Evolutionary conservation across 2,888 invertebrate species (phyloP).

Genomic region (Dorcus hopei): DNA sequence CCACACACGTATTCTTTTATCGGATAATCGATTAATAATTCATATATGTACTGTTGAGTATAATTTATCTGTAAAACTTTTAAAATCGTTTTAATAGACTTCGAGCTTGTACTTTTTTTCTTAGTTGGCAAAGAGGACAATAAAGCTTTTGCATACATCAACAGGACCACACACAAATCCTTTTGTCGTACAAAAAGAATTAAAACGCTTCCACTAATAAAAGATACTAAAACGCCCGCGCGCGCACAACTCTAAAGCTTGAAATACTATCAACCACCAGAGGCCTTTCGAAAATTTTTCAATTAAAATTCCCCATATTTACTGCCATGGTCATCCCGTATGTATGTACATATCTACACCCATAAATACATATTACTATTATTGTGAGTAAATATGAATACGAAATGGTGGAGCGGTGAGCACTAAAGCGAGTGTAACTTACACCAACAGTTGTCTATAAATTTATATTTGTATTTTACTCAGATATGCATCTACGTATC

Average conservation of each 20-base stretch:
- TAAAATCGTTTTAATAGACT: too few relatives aligned
- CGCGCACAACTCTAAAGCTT: background rate
- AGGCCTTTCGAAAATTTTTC: conserved; percentile 20
- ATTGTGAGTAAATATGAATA: conserved; percentile 20
- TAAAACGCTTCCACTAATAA: too few relatives aligned
- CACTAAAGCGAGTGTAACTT: conserved; percentile 20
- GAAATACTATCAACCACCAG: conserved; percentile 17
- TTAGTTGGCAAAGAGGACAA: too few relatives aligned
- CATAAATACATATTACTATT: conserved; percentile 20
- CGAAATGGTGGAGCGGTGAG: conserved; percentile 20
- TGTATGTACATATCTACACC: conserved; percentile 4
- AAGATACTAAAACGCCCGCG: background rate
- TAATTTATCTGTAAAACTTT: too few relatives aligned
- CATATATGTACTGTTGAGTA: too few relatives aligned
- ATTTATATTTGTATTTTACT: conserved; percentile 14
- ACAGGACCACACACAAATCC: too few relatives aligned
- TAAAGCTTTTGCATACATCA: too few relatives aligned
- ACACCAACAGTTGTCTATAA: conserved; percentile 21
- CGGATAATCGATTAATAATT: too few relatives aligned
- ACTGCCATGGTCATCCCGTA: conserved; percentile 13
- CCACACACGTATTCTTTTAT: too few relatives aligned
- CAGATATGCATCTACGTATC: conserved; percentile 17
- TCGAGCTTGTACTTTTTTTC: too few relatives aligned
- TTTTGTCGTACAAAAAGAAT: too few relatives aligned
- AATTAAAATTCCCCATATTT: conserved; percentile 22